phyloP scores from a whole-genome alignment of 2,797 vertebrate species.

The Merluccius polli region DNA sequence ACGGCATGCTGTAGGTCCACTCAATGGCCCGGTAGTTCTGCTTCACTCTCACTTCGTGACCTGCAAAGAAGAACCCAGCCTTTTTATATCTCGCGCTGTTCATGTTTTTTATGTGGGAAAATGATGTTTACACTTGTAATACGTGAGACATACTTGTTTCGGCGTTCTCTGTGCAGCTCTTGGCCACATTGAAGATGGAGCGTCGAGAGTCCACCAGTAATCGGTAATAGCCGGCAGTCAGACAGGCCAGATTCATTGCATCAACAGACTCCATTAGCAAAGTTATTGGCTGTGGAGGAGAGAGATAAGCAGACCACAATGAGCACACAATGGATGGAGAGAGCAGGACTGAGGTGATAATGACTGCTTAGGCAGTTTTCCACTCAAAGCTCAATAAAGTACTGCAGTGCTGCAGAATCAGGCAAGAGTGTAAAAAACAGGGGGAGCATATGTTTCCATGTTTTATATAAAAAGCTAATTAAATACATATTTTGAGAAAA shows the following conservation, averaged over 20 bases:
- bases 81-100: slow-evolving; percentile 2
- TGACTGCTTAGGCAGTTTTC: slow-evolving; percentile 14
- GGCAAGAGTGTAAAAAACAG: background rate
- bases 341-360: slow-evolving; percentile 21
- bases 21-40: slow-evolving; percentile 85
- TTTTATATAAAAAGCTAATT: background rate
- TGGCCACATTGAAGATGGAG: slow-evolving; percentile 97
- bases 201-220: slow-evolving; percentile 94
- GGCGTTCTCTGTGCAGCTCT: slow-evolving; percentile 75
- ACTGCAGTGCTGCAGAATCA: background rate
- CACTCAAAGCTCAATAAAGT: background rate
- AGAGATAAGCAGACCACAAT: slow-evolving; percentile 52
- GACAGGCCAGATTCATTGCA: slow-evolving; percentile 98
- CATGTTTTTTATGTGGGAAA: background rate
- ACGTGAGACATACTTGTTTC: slow-evolving; percentile 67
- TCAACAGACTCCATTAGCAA: slow-evolving; percentile 96
- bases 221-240: slow-evolving; percentile 96
- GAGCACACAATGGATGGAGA: slow-evolving; percentile 33
- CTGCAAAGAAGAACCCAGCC: slow-evolving; percentile 65
- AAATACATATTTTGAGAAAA: background rate
- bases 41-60: slow-evolving; percentile 78
- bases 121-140: no score
- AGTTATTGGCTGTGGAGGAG: slow-evolving; percentile 88
- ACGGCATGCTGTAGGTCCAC: slow-evolving; percentile 89
- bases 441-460: background rate